A percentile compares a stretch with the other conserved stretches of the same genome.
Conservation (phyloP, 1,140 invertebrate species). For the Aphidius ervi region DNA sequence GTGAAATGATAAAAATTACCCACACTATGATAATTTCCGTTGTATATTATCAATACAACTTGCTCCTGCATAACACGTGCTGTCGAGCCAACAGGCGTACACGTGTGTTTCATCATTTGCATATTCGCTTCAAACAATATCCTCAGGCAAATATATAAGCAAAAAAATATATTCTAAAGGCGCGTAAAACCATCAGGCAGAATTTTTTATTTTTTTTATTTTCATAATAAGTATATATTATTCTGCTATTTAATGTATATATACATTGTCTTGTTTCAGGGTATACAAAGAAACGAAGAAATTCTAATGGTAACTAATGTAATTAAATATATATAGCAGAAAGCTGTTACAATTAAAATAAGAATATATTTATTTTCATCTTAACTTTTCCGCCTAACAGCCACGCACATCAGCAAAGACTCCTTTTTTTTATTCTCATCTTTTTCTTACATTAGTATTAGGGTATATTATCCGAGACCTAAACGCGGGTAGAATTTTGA, state of each 20-base stretch:
- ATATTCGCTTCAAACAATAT: slow-evolving; percentile 56
- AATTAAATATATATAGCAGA: slow-evolving; percentile 27
- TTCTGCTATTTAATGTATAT: neutral
- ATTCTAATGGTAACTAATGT: neutral
- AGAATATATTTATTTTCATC: slow-evolving; percentile 41
- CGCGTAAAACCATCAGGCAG: too few species aligned
- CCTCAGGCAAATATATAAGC: slow-evolving; percentile 22
- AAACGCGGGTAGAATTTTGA: slow-evolving; percentile 49
- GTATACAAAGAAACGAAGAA: neutral
- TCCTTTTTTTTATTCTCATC: too few species aligned
- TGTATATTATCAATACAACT: too few species aligned
- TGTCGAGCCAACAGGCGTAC: too few species aligned
- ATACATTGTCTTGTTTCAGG: neutral
- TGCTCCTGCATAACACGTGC: too few species aligned
- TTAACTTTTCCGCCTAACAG: too few species aligned
- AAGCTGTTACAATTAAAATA: slow-evolving; percentile 53
- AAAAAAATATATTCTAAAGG: too few species aligned
- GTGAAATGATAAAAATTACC: too few species aligned
- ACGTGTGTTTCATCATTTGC: slow-evolving; percentile 45
- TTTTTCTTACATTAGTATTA: too few species aligned
- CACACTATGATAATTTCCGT: too few species aligned
- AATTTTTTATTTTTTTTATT: too few species aligned
- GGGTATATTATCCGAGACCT: slow-evolving; percentile 45
- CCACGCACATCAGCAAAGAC: neutral
- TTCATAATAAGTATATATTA: too few species aligned